These are phyloP conservation scores for Silvanus unidentatus DNA, from an alignment of 2,888 invertebrate genomes.

Conservation along the genomic window DNA sequence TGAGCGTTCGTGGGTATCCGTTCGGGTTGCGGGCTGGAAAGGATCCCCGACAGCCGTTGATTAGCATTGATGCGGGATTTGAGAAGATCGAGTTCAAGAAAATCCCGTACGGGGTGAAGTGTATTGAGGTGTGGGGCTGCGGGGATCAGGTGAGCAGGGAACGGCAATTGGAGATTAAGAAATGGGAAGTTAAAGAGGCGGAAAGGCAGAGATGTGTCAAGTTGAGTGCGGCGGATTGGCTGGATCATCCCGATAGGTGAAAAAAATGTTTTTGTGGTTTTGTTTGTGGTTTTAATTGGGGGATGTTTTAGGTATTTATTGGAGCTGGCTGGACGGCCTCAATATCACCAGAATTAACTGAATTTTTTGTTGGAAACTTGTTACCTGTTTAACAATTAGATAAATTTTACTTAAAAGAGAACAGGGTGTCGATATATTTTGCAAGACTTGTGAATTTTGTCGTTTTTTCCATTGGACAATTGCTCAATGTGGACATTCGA, in stretches of 20 bases:
- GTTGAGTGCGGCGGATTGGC: conserved; percentile 84
- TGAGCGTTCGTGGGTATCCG: conserved; percentile 76
- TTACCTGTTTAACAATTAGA: too few relatives aligned
- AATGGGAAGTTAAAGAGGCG: conserved; percentile 73
- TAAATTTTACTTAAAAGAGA: too few relatives aligned
- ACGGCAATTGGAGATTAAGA: conserved; percentile 81
- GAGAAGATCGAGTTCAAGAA: conserved; percentile 63
- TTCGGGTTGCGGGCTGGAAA: conserved; percentile 75
- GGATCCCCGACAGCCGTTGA: conserved; percentile 70
- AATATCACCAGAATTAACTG: conserved; percentile 60
- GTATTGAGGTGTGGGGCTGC: conserved; percentile 80
- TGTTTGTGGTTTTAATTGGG: not conserved
- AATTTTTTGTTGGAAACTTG: too few relatives aligned
- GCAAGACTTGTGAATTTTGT: too few relatives aligned
- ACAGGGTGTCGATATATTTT: too few relatives aligned
- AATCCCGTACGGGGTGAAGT: conserved; percentile 57
- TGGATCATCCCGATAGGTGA: conserved; percentile 81
- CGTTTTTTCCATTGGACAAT: too few relatives aligned
- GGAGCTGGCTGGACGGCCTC: conserved; percentile 78
- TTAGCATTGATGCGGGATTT: conserved; percentile 70
- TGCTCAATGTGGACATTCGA: too few relatives aligned
- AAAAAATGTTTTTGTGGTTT: not conserved
- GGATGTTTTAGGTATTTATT: conserved; percentile 60
- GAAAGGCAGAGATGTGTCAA: conserved; percentile 83
- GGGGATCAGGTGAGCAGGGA: conserved; percentile 73